Base-by-base conservation (phyloP, 2,888 invertebrate genomes). In the Drosophila mettleri region DNA sequence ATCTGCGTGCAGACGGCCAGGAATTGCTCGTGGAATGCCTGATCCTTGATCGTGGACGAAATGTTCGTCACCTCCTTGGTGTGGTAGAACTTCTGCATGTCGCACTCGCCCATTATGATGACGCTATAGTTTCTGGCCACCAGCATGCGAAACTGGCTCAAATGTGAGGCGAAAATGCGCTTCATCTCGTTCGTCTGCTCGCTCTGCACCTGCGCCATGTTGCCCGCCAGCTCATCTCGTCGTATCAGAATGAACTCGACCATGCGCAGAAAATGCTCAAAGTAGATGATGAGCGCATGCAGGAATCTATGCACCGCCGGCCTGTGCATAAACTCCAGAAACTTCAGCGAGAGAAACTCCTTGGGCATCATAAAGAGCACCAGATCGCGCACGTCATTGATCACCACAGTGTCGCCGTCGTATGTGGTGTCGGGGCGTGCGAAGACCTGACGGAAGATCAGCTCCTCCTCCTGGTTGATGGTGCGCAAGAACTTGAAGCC, bases 241-340 rank as follows among this genome's bases (percentile, higher is more conserved):
- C 90, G 85, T 34, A 92, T 89, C 4, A 92, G 62, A 6, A 90
- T 52, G 62, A 88, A 91, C 63, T 92, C 92, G 0, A 90, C 89
- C 45, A 90, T 62, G 48, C 89, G 89, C 22, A 92, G 58, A 55
- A 88, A 92, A 59, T 91, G 78, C 60, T 92, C 91, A 27, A 92
- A 91, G 70, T 92, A 92, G 24, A 91, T 90, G 34, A 90, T 80
- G 18, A 91, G 59, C 0, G 91, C 82, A 48, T 90, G 89, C 4
- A 91, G 45, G 36, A 92, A 83, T 3, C 45, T 14, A 2, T 46
- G 60, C 29, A 61, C 61, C 3, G 45, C 22, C 16, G 61, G 61
- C n/a, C 6, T 18, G 18, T 61, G 60, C 18, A 61, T 18, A 3
- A 61, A 29, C 2, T 31, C 18, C 1, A 61, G 3, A 9, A 60